Conservation (phyloP, 2,888 invertebrate genomes). For the Stenchaetothrips biformis region DNA sequence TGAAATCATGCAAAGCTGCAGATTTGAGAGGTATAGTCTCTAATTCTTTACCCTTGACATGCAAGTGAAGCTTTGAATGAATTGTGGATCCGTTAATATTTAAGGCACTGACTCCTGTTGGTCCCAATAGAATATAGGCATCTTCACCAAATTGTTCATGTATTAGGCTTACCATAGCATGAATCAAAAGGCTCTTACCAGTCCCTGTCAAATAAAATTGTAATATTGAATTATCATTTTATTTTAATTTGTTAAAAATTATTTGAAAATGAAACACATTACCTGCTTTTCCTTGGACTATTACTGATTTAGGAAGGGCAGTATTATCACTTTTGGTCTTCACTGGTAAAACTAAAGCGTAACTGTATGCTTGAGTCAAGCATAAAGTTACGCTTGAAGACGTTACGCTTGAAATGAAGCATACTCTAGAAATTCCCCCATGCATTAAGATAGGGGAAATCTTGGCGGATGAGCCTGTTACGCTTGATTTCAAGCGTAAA, state of each 20-base stretch:
- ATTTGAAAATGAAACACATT: not conserved
- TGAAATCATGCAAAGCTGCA: not conserved
- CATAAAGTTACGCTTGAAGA: too few relatives aligned
- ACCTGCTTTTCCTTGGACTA: not conserved
- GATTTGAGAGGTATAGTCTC: not conserved
- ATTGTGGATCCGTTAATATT: not conserved
- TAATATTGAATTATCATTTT: not conserved
- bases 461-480: too few relatives aligned
- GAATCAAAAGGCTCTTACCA: not conserved
- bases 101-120: not conserved
- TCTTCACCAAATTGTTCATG: not conserved
- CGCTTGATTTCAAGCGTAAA: too few relatives aligned
- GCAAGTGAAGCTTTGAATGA: not conserved
- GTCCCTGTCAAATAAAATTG: not conserved
- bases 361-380: too few relatives aligned
- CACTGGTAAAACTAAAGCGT: too few relatives aligned
- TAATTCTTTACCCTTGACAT: not conserved
- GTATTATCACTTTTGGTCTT: not conserved
- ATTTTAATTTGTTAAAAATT: not conserved
- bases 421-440: too few relatives aligned
- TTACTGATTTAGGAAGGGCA: not conserved
- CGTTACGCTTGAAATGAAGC: too few relatives aligned
- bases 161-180: not conserved
- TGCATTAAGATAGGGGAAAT: too few relatives aligned
- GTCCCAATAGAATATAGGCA: not conserved